Base-by-base conservation (phyloP, 1,140 invertebrate species). In the Odontomachus brunneus region DNA sequence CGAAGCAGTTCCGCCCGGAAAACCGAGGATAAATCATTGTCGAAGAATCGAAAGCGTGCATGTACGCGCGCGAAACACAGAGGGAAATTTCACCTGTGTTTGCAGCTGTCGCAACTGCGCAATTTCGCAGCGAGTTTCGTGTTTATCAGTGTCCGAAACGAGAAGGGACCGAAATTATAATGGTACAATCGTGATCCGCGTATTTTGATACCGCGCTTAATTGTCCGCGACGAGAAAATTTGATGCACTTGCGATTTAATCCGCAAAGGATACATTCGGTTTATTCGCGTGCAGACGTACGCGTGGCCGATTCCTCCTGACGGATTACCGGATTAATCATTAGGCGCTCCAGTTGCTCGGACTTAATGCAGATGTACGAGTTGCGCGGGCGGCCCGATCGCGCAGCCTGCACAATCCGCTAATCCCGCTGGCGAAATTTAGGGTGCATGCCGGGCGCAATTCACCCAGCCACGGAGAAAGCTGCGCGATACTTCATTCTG, bases 401-500 rank as follows among this genome's bases (percentile, higher is more conserved):
- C 69, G 53, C 24, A 7, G 55, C n/a, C 48, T 49, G 63, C 78
- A 26, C 78, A 73, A 73, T 82, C 57, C 38, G 57, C 78, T 82
- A 59, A 72, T 82, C 69, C 78, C 69, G n/a, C 55, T 29, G 51
- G 9, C 75, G 38, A n/a, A 80, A 80, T 80, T 80, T 80, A 80
- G 75, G 38, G 44, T 82, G 65, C 66, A 5, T 12, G n/a, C 24
- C 5, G 15, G 26, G 38, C 66, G 69, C 57, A 49, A 60, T 63
- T 74, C 55, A 19, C 29, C 17, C 22, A 29, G 59, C 74, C 65
- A 66, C 65, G 59, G 82, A 81, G 75, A 81, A 84, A 84, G 82
- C 82, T 71, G 53, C 59, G 63, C 75, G 71, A 84, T 84, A 81
- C 66, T 80, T 84, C 82, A 84, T 67, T 53, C 74, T 84, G 82